These are phyloP conservation scores for Argyresthia albistria DNA, from an alignment of 2,888 invertebrate genomes.

Conservation along the genomic window DNA sequence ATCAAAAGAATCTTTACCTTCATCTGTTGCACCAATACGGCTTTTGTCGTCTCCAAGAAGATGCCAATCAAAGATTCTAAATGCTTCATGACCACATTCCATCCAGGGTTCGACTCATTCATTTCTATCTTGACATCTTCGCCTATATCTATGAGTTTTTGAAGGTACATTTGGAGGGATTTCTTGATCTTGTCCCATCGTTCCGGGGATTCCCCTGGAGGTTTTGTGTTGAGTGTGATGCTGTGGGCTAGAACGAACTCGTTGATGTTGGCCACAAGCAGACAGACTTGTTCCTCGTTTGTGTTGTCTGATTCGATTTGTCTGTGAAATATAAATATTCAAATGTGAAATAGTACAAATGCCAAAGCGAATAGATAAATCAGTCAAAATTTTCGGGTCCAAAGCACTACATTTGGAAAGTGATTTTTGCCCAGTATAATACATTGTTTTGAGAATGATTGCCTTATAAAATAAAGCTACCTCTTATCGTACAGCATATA, in stretches of 20 bases:
- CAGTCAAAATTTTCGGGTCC: too few species aligned
- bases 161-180: conserved; percentile 54
- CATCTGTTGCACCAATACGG: conserved; percentile 70
- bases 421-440: too few species aligned
- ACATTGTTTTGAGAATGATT: too few species aligned
- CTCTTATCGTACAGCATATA: too few species aligned
- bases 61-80: conserved; percentile 66
- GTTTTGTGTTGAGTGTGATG: conserved; percentile 59
- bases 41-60: conserved; percentile 72
- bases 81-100: conserved; percentile 48
- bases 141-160: conserved; percentile 59
- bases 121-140: conserved; percentile 63
- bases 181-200: conserved; percentile 64
- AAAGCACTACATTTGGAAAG: too few species aligned
- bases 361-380: too few species aligned
- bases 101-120: conserved; percentile 53
- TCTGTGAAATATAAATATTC: conserved; percentile 24
- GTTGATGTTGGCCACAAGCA: conserved; percentile 68
- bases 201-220: conserved; percentile 61
- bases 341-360: too few species aligned
- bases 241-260: conserved; percentile 71
- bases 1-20: conserved; percentile 42
- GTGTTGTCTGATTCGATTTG: conserved; percentile 43
- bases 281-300: conserved; percentile 56
- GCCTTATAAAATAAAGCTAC: too few species aligned